Evolutionary conservation across 2,888 invertebrate genomes (phyloP), one percentile per base, ranked within the genome.

Genomic region (Platycheirus albimanus): DNA sequence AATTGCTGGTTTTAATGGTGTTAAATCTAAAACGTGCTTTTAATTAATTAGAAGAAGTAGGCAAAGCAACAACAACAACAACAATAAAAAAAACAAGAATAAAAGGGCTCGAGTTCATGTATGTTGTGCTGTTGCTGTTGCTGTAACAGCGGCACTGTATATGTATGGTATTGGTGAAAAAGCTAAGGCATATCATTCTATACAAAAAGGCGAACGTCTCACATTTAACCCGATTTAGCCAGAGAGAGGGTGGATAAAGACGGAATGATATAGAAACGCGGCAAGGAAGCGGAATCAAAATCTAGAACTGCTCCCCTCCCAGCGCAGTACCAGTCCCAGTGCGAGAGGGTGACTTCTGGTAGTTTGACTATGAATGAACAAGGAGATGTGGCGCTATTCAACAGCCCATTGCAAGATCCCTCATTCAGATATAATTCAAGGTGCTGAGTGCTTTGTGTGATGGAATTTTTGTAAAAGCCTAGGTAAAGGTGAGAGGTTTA

Each of bases 401-500:
- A 67, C 71, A 74, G 45, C 54, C 71, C 64, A 79, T 56, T 64
- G 76, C 49, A 78, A 67, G 78, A 66, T 58, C 38, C 24, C 58
- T 58, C 66, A 66, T 54, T 66, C 56, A 66, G 45, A 61, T 61
- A 51, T 41, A 43, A 54, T 49, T 36, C 20, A 51, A 63, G 61
- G 24, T 30, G 49, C 36, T 61, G 61, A 45, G 61, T 61, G 61
- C 54, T 66, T 75, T 78, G 45, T 75, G 66, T 71, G 47, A 38
- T 45, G 54, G 41, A 80, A 43, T 69, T 76, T 69, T 54, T 45
- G 19, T 52, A 51, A 63, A 63, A 41, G 66, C 52, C 77, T 58
- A 77, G 72, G 74, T 72, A 83, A 83, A 83, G 78, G 83, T 81
- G 81, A 81, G 81, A 77, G 81, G 81, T 81, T 76, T 81, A 81